Percentiles rank a stretch among this genome's conserved stretches.
Evolutionary conservation across 2,797 vertebrate species (phyloP).

Genomic region (Ceryle rudis): DNA sequence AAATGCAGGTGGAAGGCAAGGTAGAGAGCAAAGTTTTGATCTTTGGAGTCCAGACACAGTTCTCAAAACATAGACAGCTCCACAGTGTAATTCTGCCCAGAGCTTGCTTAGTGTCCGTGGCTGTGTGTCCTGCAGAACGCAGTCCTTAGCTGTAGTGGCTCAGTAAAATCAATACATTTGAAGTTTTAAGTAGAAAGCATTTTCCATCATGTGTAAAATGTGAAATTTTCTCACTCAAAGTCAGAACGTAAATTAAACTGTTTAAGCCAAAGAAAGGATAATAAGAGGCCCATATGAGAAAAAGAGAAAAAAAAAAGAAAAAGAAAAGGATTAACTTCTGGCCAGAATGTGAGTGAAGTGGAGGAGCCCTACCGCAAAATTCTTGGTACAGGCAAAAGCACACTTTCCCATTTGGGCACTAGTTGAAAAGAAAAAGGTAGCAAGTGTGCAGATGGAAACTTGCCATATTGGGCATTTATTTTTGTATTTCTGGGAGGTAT

Average conservation of each 20-base stretch:
- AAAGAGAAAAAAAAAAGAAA: background rate
- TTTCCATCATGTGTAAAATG: background rate
- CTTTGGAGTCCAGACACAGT: background rate
- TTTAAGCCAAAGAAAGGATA: background rate
- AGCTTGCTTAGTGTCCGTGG: background rate
- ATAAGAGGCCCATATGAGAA: background rate
- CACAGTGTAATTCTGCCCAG: background rate
- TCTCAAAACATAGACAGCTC: background rate
- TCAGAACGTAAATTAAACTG: background rate
- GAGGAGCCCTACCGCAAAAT: background rate
- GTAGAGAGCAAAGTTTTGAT: constrained; percentile 25
- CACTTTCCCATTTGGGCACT: background rate
- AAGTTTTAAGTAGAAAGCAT: background rate
- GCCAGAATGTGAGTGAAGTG: background rate
- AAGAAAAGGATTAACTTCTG: background rate
- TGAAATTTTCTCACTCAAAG: background rate
- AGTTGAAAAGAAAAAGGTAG: background rate
- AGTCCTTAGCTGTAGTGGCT: background rate
- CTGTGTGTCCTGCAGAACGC: background rate
- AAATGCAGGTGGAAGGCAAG: constrained; percentile 10
- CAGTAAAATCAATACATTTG: background rate
- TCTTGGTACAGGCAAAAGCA: background rate
- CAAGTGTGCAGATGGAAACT: background rate
- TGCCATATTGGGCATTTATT: background rate
- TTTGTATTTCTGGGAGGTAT: background rate